Evolutionary conservation across 2,113 vertebrate genomes (phyloP).

Genomic region (Galeopterus variegatus): DNA sequence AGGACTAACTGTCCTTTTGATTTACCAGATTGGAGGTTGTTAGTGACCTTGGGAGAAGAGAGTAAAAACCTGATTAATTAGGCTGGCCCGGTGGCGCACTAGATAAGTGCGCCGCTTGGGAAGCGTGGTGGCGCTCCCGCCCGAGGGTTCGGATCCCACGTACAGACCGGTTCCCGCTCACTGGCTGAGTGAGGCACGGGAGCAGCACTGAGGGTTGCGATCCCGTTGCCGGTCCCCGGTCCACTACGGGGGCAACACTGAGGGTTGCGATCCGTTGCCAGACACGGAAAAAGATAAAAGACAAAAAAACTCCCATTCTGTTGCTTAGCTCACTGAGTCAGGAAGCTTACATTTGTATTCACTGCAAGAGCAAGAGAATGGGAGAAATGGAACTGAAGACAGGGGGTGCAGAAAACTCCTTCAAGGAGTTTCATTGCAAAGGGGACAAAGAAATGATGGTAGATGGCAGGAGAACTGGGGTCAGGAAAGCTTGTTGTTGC

Average conservation of each 20-base stretch:
- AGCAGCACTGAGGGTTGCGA: too few species aligned
- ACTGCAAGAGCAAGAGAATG: slow-evolving; percentile 12
- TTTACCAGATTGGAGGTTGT: background rate
- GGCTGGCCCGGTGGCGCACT: too few species aligned
- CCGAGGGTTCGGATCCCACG: too few species aligned
- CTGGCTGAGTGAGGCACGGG: too few species aligned
- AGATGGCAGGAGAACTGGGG: background rate
- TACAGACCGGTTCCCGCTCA: too few species aligned
- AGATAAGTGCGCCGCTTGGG: too few species aligned
- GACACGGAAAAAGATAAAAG: too few species aligned
- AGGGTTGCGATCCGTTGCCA: too few species aligned
- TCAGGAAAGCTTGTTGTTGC: background rate
- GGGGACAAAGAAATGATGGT: background rate
- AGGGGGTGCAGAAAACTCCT: background rate
- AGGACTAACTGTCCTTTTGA: background rate
- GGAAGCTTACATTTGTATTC: slow-evolving; percentile 19
- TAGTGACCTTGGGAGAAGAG: background rate
- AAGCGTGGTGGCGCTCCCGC: too few species aligned
- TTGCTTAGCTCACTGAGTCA: background rate
- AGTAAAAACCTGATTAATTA: background rate
- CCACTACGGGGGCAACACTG: too few species aligned
- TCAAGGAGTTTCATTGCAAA: background rate
- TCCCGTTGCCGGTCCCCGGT: too few species aligned
- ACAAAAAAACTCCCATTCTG: background rate
- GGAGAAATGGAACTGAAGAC: background rate